These are phyloP conservation scores for Sarcophaga caerulescens DNA, from an alignment of 2,888 invertebrate genomes.

Conservation along the genomic window DNA sequence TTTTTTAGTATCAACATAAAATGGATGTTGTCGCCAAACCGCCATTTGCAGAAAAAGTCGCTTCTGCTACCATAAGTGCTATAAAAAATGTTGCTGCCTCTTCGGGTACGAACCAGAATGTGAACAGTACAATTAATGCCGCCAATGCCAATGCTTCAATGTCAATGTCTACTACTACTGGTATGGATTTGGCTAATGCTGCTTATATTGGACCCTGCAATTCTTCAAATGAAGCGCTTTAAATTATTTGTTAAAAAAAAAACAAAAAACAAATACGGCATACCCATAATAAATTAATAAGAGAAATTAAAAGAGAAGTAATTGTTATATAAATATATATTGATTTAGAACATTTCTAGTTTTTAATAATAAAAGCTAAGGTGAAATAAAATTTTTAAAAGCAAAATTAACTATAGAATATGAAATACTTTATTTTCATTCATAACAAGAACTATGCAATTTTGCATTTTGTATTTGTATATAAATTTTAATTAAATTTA, in stretches of 20 bases:
- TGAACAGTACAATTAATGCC: slow-evolving; percentile 54
- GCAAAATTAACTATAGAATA: slow-evolving; percentile 47
- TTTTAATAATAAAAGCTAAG: neutral
- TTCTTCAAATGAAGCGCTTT: slow-evolving; percentile 83
- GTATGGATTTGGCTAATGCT: slow-evolving; percentile 70
- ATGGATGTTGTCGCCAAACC: slow-evolving; percentile 70
- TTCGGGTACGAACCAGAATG: slow-evolving; percentile 59
- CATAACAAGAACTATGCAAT: slow-evolving; percentile 48
- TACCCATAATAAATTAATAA: slow-evolving; percentile 25
- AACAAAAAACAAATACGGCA: slow-evolving; percentile 1
- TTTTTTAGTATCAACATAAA: slow-evolving; percentile 73
- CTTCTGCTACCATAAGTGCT: slow-evolving; percentile 65
- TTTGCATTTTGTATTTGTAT: slow-evolving; percentile 60
- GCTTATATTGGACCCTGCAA: slow-evolving; percentile 82
- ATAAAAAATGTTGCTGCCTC: slow-evolving; percentile 73
- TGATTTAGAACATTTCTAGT: neutral
- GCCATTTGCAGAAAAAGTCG: slow-evolving; percentile 61
- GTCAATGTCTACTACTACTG: slow-evolving; percentile 63
- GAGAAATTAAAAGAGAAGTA: slow-evolving; percentile 19
- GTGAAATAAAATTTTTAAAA: slow-evolving; percentile 3
- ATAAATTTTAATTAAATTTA: slow-evolving; percentile 41
- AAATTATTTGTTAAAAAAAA: slow-evolving; percentile 61
- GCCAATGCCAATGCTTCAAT: slow-evolving; percentile 69
- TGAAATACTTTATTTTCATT: slow-evolving; percentile 22
- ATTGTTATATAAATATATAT: slow-evolving; percentile 25